phyloP scores from a whole-genome alignment of 1,140 invertebrate species.

The Protaetia brevitarsis region DNA sequence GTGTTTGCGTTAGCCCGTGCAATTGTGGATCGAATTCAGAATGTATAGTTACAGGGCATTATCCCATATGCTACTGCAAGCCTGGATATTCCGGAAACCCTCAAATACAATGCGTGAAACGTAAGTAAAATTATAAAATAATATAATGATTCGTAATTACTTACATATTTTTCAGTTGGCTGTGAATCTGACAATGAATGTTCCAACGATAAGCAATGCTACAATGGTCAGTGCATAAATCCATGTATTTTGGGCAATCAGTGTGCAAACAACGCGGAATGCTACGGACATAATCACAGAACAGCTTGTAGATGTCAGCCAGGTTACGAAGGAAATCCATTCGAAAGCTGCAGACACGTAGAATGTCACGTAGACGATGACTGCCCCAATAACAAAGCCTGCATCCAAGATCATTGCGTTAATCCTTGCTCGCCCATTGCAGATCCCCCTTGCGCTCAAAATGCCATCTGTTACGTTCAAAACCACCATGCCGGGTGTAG shows the following conservation, averaged over 20 bases:
- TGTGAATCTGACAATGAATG: conserved; percentile 81
- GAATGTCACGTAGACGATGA: conserved; percentile 77
- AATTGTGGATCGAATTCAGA: conserved; percentile 79
- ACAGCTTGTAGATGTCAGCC: conserved; percentile 71
- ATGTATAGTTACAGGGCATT: conserved; percentile 75
- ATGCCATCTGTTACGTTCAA: conserved; percentile 73
- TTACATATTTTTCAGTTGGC: conserved; percentile 57
- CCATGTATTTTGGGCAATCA: conserved; percentile 74
- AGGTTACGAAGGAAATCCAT: conserved; percentile 72
- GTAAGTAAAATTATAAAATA: conserved; percentile 48
- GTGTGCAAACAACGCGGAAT: conserved; percentile 79
- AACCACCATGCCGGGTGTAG: conserved; percentile 73
- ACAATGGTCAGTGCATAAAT: conserved; percentile 76
- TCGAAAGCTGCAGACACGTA: conserved; percentile 70
- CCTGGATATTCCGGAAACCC: conserved; percentile 79
- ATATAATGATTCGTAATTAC: not conserved
- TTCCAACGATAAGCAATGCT: conserved; percentile 70
- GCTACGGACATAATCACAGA: conserved; percentile 72
- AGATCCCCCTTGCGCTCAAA: conserved; percentile 69
- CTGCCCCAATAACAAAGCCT: conserved; percentile 68
- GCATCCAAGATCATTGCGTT: conserved; percentile 67
- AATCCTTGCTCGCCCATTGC: conserved; percentile 66
- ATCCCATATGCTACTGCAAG: conserved; percentile 75
- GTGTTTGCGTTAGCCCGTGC: conserved; percentile 75
- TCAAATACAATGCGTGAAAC: conserved; percentile 72